phyloP scores from a whole-genome alignment of 2,888 invertebrate genomes.

The Elmis aenea region DNA sequence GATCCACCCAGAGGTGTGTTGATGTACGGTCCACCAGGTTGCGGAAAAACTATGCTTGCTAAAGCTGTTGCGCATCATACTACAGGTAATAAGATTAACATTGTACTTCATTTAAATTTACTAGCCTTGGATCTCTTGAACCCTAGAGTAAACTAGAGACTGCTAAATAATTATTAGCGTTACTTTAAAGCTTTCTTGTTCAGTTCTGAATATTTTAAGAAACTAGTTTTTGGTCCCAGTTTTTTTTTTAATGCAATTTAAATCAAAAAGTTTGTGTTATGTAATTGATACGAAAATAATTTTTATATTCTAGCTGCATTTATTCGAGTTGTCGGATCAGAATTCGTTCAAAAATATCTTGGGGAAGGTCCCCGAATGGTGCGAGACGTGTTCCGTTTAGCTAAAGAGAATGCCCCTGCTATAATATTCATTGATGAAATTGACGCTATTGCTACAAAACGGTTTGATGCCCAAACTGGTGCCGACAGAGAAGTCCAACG shows the following conservation, averaged over 20 bases:
- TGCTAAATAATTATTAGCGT: too few relatives aligned
- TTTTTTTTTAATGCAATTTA: too few relatives aligned
- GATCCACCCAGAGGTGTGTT: conserved; percentile 97
- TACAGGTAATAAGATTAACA: conserved; percentile 58
- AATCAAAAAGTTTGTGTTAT: too few relatives aligned
- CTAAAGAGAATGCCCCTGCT: conserved; percentile 98
- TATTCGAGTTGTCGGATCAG: conserved; percentile 97
- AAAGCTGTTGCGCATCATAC: conserved; percentile 99
- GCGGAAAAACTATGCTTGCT: conserved; percentile 99
- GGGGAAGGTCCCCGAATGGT: conserved; percentile 99
- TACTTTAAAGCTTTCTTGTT: too few relatives aligned
- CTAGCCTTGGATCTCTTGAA: too few relatives aligned
- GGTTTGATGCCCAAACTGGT: conserved; percentile 97
- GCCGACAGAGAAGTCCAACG: conserved; percentile 98
- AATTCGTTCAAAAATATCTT: conserved; percentile 98
- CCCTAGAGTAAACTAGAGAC: too few relatives aligned
- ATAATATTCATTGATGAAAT: conserved; percentile 99
- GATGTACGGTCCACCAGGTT: conserved; percentile 99
- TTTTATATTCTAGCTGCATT: conserved; percentile 74
- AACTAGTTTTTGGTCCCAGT: too few relatives aligned
- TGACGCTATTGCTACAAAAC: conserved; percentile 98
- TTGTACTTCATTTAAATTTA: conserved; percentile 3
- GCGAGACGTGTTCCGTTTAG: conserved; percentile 95
- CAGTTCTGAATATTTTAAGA: too few relatives aligned
- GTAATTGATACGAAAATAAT: too few relatives aligned